Conservation (phyloP, 1,140 invertebrate genomes). For the Bombus terrestris region DNA sequence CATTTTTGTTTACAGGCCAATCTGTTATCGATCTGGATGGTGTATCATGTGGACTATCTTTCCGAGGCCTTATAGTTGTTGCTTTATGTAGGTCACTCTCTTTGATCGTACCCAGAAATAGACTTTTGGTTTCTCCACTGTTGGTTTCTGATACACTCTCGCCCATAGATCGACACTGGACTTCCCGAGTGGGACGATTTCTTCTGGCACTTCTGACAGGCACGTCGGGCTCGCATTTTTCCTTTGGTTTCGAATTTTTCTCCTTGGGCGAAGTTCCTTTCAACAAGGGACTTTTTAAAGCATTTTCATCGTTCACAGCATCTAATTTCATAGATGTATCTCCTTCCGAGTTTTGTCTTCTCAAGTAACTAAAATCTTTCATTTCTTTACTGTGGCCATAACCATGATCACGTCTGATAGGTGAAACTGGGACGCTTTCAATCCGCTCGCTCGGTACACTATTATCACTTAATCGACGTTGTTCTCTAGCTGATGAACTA, state of each 20-base stretch:
- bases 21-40: constrained; percentile 75
- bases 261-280: constrained; percentile 58
- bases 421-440: constrained; percentile 60
- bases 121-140: constrained; percentile 72
- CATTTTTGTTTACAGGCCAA: constrained; percentile 79
- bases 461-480: constrained; percentile 76
- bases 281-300: constrained; percentile 42
- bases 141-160: constrained; percentile 74
- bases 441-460: constrained; percentile 61
- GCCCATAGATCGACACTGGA: constrained; percentile 80
- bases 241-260: constrained; percentile 62
- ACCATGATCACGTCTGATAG: constrained; percentile 64
- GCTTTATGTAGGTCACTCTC: constrained; percentile 77
- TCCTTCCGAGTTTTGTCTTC: constrained; percentile 80
- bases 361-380: constrained; percentile 73
- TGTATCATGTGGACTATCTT: constrained; percentile 64
- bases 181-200: constrained; percentile 76
- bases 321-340: constrained; percentile 69
- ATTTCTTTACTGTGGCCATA: constrained; percentile 56
- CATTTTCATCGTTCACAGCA: constrained; percentile 51
- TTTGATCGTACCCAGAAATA: constrained; percentile 79
- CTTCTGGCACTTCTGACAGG: constrained; percentile 79
- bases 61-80: constrained; percentile 71
- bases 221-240: constrained; percentile 79
- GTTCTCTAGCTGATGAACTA: constrained; percentile 63